Conservation (phyloP, 1,140 invertebrate species). For the Hesperophylax magnus region DNA sequence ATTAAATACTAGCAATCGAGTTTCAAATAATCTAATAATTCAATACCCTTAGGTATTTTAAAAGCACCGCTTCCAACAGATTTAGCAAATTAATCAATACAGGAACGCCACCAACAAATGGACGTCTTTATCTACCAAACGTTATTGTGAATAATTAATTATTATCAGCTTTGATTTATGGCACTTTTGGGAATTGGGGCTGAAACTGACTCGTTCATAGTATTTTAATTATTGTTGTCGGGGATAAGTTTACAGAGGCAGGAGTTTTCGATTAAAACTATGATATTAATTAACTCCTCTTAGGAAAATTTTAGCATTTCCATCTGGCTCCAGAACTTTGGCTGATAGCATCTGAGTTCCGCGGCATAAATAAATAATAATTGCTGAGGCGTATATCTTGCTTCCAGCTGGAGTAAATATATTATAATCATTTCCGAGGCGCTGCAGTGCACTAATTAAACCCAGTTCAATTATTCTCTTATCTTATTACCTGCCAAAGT, state of each 20-base stretch:
- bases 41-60: constrained; percentile 20
- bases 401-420: too few species aligned
- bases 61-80: constrained; percentile 9
- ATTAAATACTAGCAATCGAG: neutral
- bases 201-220: constrained; percentile 37
- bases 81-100: constrained; percentile 29
- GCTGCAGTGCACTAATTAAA: too few species aligned
- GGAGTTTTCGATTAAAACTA: constrained; percentile 39
- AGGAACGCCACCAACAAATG: constrained; percentile 17
- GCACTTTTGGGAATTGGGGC: constrained; percentile 24
- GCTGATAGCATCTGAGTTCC: constrained; percentile 11
- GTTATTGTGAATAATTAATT: constrained; percentile 53
- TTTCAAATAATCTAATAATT: neutral
- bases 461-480: too few species aligned
- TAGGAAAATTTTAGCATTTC: constrained; percentile 31
- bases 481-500: too few species aligned
- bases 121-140: constrained; percentile 45
- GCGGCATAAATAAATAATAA: constrained; percentile 17
- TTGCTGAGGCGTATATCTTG: neutral
- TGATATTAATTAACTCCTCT: constrained; percentile 39
- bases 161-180: constrained; percentile 46
- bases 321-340: constrained; percentile 28
- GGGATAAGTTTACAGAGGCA: constrained; percentile 29
- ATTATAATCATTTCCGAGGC: too few species aligned
- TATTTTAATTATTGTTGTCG: constrained; percentile 42